Conservation (phyloP, 1,140 invertebrate species). For the Nephila pilipes region DNA sequence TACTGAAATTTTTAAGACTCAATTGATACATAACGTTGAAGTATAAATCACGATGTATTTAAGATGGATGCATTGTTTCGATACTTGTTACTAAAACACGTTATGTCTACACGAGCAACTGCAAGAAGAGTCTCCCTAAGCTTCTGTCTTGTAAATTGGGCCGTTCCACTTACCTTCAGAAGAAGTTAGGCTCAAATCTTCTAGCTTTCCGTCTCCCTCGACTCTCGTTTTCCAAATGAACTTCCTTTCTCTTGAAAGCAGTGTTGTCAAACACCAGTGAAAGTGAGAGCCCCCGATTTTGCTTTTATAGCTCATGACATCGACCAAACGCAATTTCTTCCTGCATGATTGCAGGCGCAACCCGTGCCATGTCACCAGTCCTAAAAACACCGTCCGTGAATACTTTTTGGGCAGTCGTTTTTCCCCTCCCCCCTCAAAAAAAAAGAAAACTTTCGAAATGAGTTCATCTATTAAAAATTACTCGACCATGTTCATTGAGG, state of each 20-base stretch:
- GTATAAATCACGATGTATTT: no score
- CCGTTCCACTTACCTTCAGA: background rate
- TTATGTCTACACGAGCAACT: no score
- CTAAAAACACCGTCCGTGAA: background rate
- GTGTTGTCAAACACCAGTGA: background rate
- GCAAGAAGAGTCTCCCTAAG: background rate
- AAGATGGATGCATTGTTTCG: no score
- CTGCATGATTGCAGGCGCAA: background rate
- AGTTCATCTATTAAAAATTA: constrained; percentile 28
- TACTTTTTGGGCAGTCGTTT: constrained; percentile 10
- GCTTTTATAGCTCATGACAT: constrained; percentile 7
- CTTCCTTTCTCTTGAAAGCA: background rate
- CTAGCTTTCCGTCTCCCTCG: background rate
- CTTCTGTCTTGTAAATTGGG: background rate
- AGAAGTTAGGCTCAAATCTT: background rate
- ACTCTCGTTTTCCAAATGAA: no score
- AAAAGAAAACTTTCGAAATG: background rate
- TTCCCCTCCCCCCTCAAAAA: background rate
- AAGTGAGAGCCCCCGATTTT: background rate
- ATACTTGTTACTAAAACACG: no score
- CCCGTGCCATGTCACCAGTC: constrained; percentile 10
- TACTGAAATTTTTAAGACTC: no score
- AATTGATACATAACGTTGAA: no score
- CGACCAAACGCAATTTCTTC: constrained; percentile 1
- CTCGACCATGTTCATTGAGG: background rate